Percentiles rank a stretch among this genome's conserved stretches.
These are phyloP conservation scores for Takifugu ocellatus DNA, from an alignment of 2,797 vertebrate species.

Conservation along the genomic window DNA sequence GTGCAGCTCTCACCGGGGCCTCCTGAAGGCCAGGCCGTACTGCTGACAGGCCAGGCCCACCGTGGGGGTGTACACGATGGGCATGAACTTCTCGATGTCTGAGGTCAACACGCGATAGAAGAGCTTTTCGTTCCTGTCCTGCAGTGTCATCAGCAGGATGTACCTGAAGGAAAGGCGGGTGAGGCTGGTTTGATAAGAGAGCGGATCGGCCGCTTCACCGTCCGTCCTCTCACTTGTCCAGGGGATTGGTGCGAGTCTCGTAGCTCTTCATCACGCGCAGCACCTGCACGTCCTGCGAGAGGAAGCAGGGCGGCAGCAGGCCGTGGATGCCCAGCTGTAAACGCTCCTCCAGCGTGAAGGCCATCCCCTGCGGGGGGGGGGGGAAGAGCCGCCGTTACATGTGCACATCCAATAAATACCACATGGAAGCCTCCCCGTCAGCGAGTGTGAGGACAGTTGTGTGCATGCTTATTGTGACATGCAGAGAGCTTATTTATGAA, in stretches of 20 bases:
- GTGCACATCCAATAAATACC: not conserved
- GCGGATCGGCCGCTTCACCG: not conserved
- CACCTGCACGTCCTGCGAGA: constrained; percentile 93
- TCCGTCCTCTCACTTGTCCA: constrained; percentile 86
- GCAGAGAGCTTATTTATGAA: constrained; percentile 10
- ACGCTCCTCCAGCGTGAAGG: constrained; percentile 93
- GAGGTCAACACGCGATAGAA: constrained; percentile 95
- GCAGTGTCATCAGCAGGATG: constrained; percentile 95
- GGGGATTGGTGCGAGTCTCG: constrained; percentile 84
- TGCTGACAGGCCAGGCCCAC: constrained; percentile 97
- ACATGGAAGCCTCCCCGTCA: no score
- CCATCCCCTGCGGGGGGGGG: constrained; percentile 86
- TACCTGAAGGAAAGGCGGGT: constrained; percentile 76
- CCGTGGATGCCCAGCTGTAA: constrained; percentile 95
- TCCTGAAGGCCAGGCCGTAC: constrained; percentile 93
- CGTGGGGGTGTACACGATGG: constrained; percentile 94
- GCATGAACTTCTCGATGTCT: constrained; percentile 95
- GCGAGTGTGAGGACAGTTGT: not conserved
- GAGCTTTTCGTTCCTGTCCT: constrained; percentile 98
- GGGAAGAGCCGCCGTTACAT: constrained; percentile 16
- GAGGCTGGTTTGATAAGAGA: not conserved
- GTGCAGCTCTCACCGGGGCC: constrained; percentile 84
- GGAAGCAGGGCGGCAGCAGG: constrained; percentile 93
- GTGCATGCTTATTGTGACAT: not conserved
- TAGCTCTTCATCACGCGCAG: constrained; percentile 95